A percentile compares a stretch with the other conserved stretches of the same genome.
Conservation (phyloP, 2,888 invertebrate genomes). For the Epinotia ramella region DNA sequence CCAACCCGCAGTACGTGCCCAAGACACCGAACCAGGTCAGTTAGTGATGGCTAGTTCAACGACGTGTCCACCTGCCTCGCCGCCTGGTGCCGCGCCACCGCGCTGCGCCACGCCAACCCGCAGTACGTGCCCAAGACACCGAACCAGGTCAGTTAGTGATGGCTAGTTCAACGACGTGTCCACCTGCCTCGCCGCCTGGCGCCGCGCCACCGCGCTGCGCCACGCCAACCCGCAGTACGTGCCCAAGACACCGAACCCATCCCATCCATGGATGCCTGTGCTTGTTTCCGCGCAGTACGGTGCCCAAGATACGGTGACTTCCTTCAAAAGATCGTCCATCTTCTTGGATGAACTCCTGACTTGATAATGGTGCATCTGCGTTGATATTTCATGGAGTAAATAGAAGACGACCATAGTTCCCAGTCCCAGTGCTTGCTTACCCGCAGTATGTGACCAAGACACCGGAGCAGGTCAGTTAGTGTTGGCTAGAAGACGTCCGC, state of each 20-base stretch:
- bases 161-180: constrained; percentile 88
- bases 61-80: constrained; percentile 89
- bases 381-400: too few relatives aligned
- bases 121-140: constrained; percentile 54
- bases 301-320: too few relatives aligned
- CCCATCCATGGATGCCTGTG: too few relatives aligned
- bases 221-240: constrained; percentile 54
- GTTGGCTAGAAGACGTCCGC: too few relatives aligned
- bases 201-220: constrained; percentile 85
- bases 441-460: too few relatives aligned
- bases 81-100: constrained; percentile 92
- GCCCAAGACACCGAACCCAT: constrained; percentile 47
- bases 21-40: constrained; percentile 47
- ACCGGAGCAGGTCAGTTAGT: too few relatives aligned
- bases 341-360: too few relatives aligned
- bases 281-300: too few relatives aligned
- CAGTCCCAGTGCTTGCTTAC: too few relatives aligned
- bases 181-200: constrained; percentile 91
- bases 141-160: background rate
- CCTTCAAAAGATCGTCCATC: too few relatives aligned
- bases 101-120: constrained; percentile 53
- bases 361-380: too few relatives aligned
- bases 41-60: constrained; percentile 79
- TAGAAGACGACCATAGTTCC: too few relatives aligned
- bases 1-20: constrained; percentile 52